Conservation (phyloP, 2,797 vertebrate species). For the Platalea minor region DNA sequence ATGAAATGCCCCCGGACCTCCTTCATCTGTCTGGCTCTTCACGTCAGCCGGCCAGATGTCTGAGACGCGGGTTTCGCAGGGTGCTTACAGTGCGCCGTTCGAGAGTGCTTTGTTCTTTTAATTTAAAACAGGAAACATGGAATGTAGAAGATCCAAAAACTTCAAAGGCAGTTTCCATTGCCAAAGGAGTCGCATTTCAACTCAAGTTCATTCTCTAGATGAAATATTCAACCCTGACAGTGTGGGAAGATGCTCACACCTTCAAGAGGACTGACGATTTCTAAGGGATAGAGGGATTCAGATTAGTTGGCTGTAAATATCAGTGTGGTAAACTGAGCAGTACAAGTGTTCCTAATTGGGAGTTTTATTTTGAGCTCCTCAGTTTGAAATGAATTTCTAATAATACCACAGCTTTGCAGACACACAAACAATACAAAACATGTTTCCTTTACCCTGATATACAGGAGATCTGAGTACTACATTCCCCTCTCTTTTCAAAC, state of each 20-base stretch:
- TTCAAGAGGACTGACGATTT: neutral
- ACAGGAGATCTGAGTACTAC: neutral
- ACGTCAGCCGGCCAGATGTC: neutral
- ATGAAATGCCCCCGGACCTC: neutral
- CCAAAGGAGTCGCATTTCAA: slow-evolving; percentile 32
- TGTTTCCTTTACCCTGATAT: neutral
- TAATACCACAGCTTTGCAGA: neutral
- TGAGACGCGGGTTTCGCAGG: neutral
- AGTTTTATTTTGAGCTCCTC: slow-evolving; percentile 12
- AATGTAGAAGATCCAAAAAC: slow-evolving; percentile 6
- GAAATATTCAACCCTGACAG: slow-evolving; percentile 32
- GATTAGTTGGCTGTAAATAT: neutral
- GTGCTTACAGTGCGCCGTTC: neutral
- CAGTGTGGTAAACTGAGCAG: neutral
- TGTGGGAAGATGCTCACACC: slow-evolving; percentile 27
- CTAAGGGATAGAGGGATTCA: neutral
- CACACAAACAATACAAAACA: neutral
- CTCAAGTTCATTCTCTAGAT: slow-evolving; percentile 3
- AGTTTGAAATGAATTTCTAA: neutral
- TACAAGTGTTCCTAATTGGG: neutral
- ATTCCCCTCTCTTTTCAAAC: neutral
- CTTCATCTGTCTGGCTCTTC: neutral
- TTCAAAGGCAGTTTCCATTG: slow-evolving; percentile 41
- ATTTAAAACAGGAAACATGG: neutral
- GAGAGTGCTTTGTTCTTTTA: slow-evolving; percentile 2